These are phyloP conservation scores for Mus musculus DNA, from an alignment of 2,113 vertebrate genomes.

Conservation along the genomic window DNA sequence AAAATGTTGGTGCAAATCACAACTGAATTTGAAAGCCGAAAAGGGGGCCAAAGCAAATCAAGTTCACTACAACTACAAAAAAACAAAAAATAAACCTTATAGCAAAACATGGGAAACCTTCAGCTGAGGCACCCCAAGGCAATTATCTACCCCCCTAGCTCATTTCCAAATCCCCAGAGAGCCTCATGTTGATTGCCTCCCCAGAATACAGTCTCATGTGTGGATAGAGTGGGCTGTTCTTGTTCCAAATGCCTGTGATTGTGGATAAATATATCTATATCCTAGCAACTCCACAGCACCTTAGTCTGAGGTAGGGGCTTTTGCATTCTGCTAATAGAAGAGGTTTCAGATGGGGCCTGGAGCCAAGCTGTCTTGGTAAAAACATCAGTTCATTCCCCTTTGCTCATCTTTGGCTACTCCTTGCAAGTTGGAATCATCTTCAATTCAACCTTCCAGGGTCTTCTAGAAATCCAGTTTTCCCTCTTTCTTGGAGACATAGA, in stretches of 20 bases:
- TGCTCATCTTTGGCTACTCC: conserved; percentile 26
- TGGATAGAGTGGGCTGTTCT: conserved; percentile 59
- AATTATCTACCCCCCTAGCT: conserved; percentile 29
- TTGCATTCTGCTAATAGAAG: conserved; percentile 20
- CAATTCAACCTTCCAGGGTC: neutral
- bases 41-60: conserved; percentile 64
- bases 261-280: conserved; percentile 68
- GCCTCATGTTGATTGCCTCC: conserved; percentile 49
- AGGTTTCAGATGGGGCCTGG: conserved; percentile 46
- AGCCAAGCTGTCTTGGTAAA: conserved; percentile 29
- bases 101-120: conserved; percentile 58
- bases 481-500: neutral
- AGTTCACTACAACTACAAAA: conserved; percentile 23
- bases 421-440: neutral
- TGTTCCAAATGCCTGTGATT: conserved; percentile 68
- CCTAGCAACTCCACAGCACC: conserved; percentile 73
- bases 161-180: conserved; percentile 58
- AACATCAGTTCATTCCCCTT: neutral
- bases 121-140: conserved; percentile 44
- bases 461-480: neutral
- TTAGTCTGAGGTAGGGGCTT: conserved; percentile 35
- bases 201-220: conserved; percentile 49
- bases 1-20: conserved; percentile 66
- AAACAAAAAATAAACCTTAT: conserved; percentile 15
- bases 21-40: conserved; percentile 64